Evolutionary conservation across 2,888 invertebrate species (phyloP), one percentile per base, ranked within the genome.

Genomic region (Hydrotaea cyrtoneurina): DNA sequence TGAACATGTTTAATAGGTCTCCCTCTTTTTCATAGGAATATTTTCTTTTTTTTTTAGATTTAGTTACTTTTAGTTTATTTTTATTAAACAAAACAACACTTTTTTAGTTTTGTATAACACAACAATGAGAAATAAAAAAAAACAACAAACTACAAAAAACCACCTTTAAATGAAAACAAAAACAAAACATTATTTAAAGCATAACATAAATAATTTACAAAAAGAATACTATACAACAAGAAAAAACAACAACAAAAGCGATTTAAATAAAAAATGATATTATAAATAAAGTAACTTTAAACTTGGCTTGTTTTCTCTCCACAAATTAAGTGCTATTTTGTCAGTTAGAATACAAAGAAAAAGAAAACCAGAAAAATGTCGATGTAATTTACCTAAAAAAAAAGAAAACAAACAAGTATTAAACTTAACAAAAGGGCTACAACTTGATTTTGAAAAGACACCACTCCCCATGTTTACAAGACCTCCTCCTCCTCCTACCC

Each of bases 101-200:
- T 82, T 82, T 84, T 81, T 78, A 85, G 81, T 66, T 4, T 21
- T 66, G 31, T 64, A 72, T 78, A 78, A 21, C 64, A 78, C 80
- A 53, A 31, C 31, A 31, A 31, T 7, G 7, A 7, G 3, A 31
- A 31, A 31, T 4, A 31, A 4, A 31, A 31, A 31, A 31, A 80
- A 81, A 81, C 81, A 85, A 79, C 85, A 69, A 79, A 85, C 85
- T 85, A 85, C 85, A 85, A 85, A 84, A 86, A 76, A 83, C 72
- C 77, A 86, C 82, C 80, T 84, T 86, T 79, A 86, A 78, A 73
- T 64, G 76, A 64, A 78, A 74, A 66, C 43, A 76, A 39, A 39
- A 83, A 78, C 66, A 69, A 76, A 78, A 73, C 55, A 26, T 85
- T 86, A 86, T 86, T n/a, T 86, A 85, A 87, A 50, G 86, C 39